Evolutionary conservation across 2,888 invertebrate species (phyloP).

Genomic region (Trichogramma evanescens): DNA sequence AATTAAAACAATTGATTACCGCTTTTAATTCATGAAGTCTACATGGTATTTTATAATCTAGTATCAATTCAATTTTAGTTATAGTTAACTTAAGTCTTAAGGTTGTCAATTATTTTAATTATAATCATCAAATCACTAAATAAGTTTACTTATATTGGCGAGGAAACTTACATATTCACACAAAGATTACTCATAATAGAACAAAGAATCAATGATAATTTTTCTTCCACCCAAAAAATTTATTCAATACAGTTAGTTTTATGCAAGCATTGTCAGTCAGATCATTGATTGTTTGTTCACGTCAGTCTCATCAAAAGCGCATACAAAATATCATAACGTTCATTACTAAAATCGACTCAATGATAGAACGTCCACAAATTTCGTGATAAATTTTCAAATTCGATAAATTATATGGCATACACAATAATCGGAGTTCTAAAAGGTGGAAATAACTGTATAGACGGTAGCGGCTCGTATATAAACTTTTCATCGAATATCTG

Average conservation of each 20-base stretch:
- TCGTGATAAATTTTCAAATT: neutral
- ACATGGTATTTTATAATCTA: too few species aligned
- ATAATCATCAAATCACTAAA: slow-evolving; percentile 20
- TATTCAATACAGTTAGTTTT: slow-evolving; percentile 10
- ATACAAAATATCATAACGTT: too few species aligned
- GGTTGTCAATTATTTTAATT: slow-evolving; percentile 11
- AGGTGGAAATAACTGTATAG: too few species aligned
- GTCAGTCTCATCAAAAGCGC: too few species aligned
- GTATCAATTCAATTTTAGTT: slow-evolving; percentile 11
- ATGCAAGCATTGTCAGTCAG: slow-evolving; percentile 4
- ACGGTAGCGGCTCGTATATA: too few species aligned
- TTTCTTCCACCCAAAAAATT: neutral
- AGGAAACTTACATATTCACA: slow-evolving; percentile 48
- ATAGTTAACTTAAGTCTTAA: slow-evolving; percentile 20
- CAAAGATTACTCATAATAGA: slow-evolving; percentile 7
- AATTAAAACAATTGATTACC: too few species aligned
- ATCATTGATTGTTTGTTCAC: too few species aligned
- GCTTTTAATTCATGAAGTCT: too few species aligned
- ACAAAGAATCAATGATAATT: slow-evolving; percentile 13
- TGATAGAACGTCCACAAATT: neutral
- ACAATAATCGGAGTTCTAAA: neutral
- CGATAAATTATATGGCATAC: neutral
- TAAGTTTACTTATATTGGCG: slow-evolving; percentile 34
- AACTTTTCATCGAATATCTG: too few species aligned
- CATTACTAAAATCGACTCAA: slow-evolving; percentile 13